A percentile compares a stretch with the other conserved stretches of the same genome.
These are phyloP conservation scores for Brachycybe producta DNA, from an alignment of 2,888 invertebrate genomes.

Conservation along the genomic window DNA sequence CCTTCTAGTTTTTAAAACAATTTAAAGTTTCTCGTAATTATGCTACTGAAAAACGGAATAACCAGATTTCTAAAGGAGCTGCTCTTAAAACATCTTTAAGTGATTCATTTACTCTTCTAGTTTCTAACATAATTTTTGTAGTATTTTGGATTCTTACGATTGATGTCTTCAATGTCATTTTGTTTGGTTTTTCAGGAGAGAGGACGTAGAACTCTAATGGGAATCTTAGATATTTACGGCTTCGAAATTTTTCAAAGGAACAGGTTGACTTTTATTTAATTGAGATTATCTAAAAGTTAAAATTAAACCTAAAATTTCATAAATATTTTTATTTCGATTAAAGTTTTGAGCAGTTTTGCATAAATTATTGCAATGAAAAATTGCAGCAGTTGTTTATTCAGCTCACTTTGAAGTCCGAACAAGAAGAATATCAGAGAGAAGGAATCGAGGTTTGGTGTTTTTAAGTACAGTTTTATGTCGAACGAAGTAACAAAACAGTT, in stretches of 20 bases:
- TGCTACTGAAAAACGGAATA: no score
- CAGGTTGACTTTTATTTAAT: constrained; percentile 40
- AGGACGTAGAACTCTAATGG: constrained; percentile 48
- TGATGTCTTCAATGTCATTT: neutral
- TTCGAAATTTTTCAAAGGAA: constrained; percentile 87
- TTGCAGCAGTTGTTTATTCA: constrained; percentile 87
- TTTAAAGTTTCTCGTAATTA: no score
- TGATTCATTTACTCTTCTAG: no score
- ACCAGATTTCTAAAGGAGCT: no score
- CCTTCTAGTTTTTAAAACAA: no score
- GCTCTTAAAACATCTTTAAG: no score
- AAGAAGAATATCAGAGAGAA: constrained; percentile 80
- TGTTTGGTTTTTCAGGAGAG: constrained; percentile 35
- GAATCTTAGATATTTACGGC: constrained; percentile 85
- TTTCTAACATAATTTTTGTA: no score
- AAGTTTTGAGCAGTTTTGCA: constrained; percentile 83
- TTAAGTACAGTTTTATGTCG: neutral
- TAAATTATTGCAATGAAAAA: constrained; percentile 92
- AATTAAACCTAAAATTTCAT: neutral
- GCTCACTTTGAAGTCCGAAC: constrained; percentile 76
- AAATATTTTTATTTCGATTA: constrained; percentile 21
- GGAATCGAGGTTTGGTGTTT: constrained; percentile 51
- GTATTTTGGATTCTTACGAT: constrained; percentile 6
- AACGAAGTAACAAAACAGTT: constrained; percentile 5
- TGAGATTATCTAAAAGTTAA: neutral